phyloP scores from a whole-genome alignment of 2,113 vertebrate species.

The Muntiacus reevesi region DNA sequence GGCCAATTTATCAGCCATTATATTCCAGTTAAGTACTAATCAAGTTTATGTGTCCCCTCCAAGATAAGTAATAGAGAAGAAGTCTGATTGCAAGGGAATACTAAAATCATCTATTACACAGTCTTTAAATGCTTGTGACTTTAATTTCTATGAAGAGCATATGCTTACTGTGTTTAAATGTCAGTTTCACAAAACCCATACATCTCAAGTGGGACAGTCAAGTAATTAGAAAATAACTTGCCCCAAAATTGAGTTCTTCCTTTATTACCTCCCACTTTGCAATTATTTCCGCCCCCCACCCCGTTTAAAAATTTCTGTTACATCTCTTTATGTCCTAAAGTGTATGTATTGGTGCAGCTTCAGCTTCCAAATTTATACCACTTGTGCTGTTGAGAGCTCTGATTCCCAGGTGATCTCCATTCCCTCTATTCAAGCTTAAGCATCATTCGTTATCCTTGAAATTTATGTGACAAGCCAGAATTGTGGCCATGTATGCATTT shows the following conservation, averaged over 20 bases:
- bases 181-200: conserved; percentile 11
- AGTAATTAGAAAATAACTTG: conserved; percentile 27
- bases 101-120: neutral
- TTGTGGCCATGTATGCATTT: conserved; percentile 58
- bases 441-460: conserved; percentile 44
- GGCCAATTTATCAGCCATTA: conserved; percentile 54
- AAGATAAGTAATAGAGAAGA: neutral
- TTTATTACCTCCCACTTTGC: neutral
- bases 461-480: conserved; percentile 70
- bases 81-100: neutral
- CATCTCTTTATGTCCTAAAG: neutral
- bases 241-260: neutral
- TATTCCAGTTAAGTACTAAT: conserved; percentile 55
- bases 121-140: conserved; percentile 28
- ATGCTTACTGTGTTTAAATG: conserved; percentile 38
- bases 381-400: neutral
- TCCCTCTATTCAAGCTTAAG: conserved; percentile 13
- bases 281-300: neutral
- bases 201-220: neutral
- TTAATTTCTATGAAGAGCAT: conserved; percentile 44
- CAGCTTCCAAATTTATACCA: conserved; percentile 10
- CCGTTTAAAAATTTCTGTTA: neutral
- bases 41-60: conserved; percentile 54
- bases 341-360: neutral
- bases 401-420: neutral